phyloP scores from a whole-genome alignment of 2,113 vertebrate genomes.

The Anguilla rostrata region DNA sequence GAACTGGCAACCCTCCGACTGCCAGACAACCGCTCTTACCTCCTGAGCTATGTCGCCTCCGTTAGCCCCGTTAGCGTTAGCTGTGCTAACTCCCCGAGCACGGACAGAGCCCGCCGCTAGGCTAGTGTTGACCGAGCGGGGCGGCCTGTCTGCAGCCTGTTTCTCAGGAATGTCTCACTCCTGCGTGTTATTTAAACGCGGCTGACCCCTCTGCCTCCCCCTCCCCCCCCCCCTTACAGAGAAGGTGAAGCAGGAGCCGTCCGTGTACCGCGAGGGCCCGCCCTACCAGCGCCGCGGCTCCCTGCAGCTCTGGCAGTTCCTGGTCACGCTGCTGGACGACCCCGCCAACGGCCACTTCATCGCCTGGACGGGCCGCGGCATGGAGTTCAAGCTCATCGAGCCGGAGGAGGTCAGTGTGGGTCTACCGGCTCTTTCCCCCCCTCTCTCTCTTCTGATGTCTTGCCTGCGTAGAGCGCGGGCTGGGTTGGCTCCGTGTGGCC shows the following conservation, averaged over 20 bases:
- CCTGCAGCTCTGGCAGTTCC: constrained; percentile 97
- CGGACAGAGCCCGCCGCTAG: neutral
- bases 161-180: constrained; percentile 50
- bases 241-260: constrained; percentile 91
- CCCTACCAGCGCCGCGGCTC: constrained; percentile 93
- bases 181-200: constrained; percentile 21
- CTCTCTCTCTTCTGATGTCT: neutral
- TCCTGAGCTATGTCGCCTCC: too few species aligned
- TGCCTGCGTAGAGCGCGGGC: neutral
- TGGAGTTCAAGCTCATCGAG: constrained; percentile 98
- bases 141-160: constrained; percentile 31
- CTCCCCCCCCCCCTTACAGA: constrained; percentile 61
- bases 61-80: too few species aligned
- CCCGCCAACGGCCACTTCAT: constrained; percentile 94
- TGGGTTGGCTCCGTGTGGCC: too few species aligned
- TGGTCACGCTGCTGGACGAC: constrained; percentile 91
- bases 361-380: constrained; percentile 94
- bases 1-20: too few species aligned
- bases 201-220: neutral
- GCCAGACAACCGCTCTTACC: too few species aligned
- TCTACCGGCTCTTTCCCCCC: neutral
- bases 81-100: neutral
- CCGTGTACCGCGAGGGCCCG: constrained; percentile 84
- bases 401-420: constrained; percentile 82
- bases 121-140: constrained; percentile 29